A percentile compares a stretch with the other conserved stretches of the same genome.
Conservation (phyloP, 2,113 vertebrate species). For the Egretta garzetta region DNA sequence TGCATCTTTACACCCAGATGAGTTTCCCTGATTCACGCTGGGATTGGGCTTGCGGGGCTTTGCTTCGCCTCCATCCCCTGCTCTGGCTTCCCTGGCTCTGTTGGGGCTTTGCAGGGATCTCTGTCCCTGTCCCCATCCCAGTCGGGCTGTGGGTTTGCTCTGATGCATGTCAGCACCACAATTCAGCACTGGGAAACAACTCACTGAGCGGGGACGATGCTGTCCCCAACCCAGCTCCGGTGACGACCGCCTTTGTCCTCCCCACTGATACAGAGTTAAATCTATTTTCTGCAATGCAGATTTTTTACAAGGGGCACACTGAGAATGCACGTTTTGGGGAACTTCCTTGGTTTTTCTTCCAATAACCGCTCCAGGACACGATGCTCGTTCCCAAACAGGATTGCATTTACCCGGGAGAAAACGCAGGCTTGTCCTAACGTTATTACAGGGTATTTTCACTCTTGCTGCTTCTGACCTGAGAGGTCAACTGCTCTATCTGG, state of each 20-base stretch:
- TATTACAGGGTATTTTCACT: background rate
- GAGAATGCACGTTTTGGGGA: rapidly evolving
- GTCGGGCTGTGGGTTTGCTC: rapidly evolving
- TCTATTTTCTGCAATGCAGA: background rate
- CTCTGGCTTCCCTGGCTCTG: background rate
- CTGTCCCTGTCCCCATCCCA: rapidly evolving
- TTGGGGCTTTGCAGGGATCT: background rate
- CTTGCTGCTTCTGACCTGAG: background rate
- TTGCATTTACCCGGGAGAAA: background rate
- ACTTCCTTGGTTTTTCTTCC: background rate
- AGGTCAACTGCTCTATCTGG: background rate
- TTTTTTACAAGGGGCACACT: background rate
- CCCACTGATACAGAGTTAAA: background rate
- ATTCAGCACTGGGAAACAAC: background rate
- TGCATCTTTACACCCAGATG: background rate
- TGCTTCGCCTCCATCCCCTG: background rate
- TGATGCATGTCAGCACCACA: background rate
- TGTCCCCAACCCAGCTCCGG: rapidly evolving
- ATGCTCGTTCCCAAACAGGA: background rate
- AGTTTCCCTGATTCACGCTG: background rate
- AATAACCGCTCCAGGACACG: rapidly evolving
- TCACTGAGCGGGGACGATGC: rapidly evolving
- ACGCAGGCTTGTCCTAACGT: background rate
- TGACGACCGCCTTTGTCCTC: background rate
- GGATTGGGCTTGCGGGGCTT: rapidly evolving